These are phyloP conservation scores for Microcebus griseorufus DNA, from an alignment of 2,113 vertebrate species.

Conservation along the genomic window DNA sequence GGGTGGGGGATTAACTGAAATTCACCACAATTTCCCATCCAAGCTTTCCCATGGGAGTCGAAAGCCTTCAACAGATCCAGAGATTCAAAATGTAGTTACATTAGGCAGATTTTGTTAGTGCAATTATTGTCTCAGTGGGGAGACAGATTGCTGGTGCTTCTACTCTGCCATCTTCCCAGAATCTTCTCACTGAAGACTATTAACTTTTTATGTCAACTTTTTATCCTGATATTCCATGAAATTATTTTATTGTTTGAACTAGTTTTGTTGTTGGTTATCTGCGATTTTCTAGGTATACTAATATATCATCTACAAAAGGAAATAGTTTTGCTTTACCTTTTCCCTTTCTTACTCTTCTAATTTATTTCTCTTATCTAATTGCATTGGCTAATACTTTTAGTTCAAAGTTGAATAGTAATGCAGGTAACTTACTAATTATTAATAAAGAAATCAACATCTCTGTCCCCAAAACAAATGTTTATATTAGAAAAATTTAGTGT, in stretches of 20 bases:
- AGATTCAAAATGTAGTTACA: not conserved
- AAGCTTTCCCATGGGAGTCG: not conserved
- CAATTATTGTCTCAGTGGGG: not conserved
- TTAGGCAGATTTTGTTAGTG: not conserved
- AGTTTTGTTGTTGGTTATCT: not conserved
- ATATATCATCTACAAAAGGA: not conserved
- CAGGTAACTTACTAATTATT: not conserved
- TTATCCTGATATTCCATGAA: not conserved
- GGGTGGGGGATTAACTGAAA: not conserved
- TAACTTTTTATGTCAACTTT: not conserved
- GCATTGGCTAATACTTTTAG: not conserved
- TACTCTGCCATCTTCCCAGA: not conserved
- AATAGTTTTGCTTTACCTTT: not conserved
- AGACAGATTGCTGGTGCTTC: not conserved
- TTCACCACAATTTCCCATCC: not conserved
- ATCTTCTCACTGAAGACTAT: not conserved
- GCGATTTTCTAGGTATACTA: not conserved
- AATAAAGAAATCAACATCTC: not conserved
- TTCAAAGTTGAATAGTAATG: not conserved
- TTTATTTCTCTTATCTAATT: not conserved
- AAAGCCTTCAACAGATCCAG: not conserved
- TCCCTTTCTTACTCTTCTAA: not conserved
- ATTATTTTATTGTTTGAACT: not conserved
- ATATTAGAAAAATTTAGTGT: not conserved
- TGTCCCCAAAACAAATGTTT: not conserved